Percentiles rank a stretch among this genome's conserved stretches.
Conservation (phyloP, 2,113 vertebrate species). For the Cavia porcellus region DNA sequence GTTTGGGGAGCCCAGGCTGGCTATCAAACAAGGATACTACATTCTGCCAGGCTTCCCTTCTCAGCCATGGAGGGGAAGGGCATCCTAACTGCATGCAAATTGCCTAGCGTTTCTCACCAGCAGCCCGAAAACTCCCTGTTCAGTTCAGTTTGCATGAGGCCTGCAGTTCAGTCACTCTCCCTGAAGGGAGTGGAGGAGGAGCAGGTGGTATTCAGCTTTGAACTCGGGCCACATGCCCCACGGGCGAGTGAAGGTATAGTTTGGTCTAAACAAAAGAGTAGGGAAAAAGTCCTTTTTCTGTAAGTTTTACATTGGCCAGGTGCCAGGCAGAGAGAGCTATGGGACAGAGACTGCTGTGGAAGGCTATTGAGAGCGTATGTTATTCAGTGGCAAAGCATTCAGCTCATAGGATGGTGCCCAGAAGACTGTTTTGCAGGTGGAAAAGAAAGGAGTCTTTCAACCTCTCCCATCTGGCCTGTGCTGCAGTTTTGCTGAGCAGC, state of each 20-base stretch:
- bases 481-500: background rate
- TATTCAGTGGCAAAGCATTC: background rate
- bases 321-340: constrained; percentile 64
- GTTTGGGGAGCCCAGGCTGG: background rate
- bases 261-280: constrained; percentile 47
- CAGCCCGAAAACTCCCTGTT: background rate
- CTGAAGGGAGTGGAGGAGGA: constrained; percentile 11
- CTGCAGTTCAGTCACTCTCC: background rate
- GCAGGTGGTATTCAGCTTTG: constrained; percentile 67
- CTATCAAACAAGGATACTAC: background rate
- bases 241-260: constrained; percentile 70
- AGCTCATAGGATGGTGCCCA: background rate
- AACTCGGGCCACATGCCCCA: constrained; percentile 58
- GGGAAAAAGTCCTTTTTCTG: background rate
- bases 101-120: background rate
- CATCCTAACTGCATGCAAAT: background rate
- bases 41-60: background rate
- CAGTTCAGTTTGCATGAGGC: background rate
- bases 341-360: constrained; percentile 1
- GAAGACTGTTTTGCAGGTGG: background rate
- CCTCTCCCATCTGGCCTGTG: background rate
- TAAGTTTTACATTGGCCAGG: constrained; percentile 1
- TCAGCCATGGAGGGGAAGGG: background rate
- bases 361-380: background rate
- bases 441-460: constrained; percentile 75